A percentile compares a stretch with the other conserved stretches of the same genome.
phyloP scores from a whole-genome alignment of 2,113 vertebrate genomes.

The Halcyon malimbica region DNA sequence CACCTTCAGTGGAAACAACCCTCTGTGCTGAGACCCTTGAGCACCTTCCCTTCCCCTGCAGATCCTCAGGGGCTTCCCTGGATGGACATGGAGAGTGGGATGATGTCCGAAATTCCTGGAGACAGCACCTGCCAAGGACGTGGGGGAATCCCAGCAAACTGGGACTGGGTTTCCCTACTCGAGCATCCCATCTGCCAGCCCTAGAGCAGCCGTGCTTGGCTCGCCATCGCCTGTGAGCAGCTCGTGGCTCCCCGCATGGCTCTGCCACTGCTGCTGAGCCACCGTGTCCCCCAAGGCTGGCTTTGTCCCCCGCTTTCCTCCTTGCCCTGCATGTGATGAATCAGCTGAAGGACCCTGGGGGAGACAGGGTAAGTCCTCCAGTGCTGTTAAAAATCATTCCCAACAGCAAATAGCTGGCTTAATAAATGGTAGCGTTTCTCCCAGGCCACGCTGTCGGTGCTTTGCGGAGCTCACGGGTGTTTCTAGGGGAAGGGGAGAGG shows the following conservation, averaged over 20 bases:
- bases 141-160: neutral
- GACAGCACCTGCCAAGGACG: neutral
- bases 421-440: conserved; percentile 55
- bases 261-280: neutral
- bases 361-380: neutral
- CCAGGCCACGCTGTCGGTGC: neutral
- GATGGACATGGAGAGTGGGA: neutral
- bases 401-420: neutral
- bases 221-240: neutral
- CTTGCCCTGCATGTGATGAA: conserved; percentile 12
- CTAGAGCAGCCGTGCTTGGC: neutral
- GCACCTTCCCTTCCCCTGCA: neutral
- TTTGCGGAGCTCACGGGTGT: neutral
- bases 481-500: neutral
- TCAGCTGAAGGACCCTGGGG: neutral
- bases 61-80: neutral
- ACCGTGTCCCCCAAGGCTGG: neutral
- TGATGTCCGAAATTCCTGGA: neutral
- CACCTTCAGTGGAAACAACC: neutral
- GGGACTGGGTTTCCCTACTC: neutral
- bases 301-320: neutral
- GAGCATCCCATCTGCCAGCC: neutral
- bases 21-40: accelerated
- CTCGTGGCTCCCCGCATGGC: neutral
- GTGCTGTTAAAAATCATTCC: neutral